These are phyloP conservation scores for Montipora cactus DNA, from an alignment of 64 coral and sea anemone genomes.

Conservation along the genomic window DNA sequence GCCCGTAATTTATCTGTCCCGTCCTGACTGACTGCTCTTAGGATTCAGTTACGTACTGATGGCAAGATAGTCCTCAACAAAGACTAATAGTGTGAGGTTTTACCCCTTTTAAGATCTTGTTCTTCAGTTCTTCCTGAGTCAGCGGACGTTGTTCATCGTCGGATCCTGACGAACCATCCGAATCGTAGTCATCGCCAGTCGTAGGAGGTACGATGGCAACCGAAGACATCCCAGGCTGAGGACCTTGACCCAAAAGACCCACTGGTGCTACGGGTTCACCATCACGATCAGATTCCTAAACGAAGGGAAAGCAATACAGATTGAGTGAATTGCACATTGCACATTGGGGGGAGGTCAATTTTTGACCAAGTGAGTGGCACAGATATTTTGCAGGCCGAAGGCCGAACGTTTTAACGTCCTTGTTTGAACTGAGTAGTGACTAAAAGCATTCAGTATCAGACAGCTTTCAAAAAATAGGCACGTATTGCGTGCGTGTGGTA, in stretches of 20 bases:
- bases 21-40: no score
- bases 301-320: not conserved
- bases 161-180: slow-evolving; percentile 76
- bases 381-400: no score
- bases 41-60: no score
- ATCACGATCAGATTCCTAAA: slow-evolving; percentile 91
- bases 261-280: slow-evolving; percentile 57
- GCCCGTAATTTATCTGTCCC: no score
- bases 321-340: not conserved
- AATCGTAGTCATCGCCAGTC: slow-evolving; percentile 97
- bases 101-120: slow-evolving; percentile 99
- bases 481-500: no score
- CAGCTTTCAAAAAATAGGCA: no score
- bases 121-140: slow-evolving; percentile 94
- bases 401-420: no score
- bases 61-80: no score
- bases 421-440: no score
- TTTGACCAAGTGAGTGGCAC: no score
- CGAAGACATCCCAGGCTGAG: slow-evolving; percentile 82
- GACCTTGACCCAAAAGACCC: slow-evolving; percentile 92
- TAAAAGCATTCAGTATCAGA: no score
- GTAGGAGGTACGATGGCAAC: slow-evolving; percentile 93
- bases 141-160: slow-evolving; percentile 93
- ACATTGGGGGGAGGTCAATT: no score
- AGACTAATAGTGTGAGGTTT: not conserved